phyloP scores from a whole-genome alignment of 2,797 vertebrate genomes.

The Lemur catta region DNA sequence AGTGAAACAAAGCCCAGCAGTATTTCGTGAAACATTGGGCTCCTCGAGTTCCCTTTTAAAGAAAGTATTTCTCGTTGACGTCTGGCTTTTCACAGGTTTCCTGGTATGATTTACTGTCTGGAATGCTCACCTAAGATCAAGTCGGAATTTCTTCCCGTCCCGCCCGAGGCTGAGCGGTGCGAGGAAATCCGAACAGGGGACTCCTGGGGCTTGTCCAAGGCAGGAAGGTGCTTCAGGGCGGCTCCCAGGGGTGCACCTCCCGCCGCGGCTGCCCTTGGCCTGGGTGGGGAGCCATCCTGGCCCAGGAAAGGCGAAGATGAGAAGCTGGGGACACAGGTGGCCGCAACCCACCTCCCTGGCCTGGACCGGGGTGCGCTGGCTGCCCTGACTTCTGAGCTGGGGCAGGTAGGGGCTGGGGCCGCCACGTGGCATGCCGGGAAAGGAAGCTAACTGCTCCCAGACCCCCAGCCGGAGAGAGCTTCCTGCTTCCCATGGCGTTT shows the following conservation, averaged over 20 bases:
- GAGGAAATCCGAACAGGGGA: not conserved
- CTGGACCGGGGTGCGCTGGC: not conserved
- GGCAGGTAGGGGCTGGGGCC: rapidly evolving
- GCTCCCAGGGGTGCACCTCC: too few species aligned
- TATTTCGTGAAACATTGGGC: not conserved
- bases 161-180: rapidly evolving
- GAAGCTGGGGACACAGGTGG: not conserved
- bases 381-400: not conserved
- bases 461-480: rapidly evolving
- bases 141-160: not conserved
- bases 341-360: not conserved
- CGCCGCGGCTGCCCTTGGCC: rapidly evolving
- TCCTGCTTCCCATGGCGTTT: not conserved
- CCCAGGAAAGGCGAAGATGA: not conserved
- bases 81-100: not conserved
- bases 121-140: not conserved
- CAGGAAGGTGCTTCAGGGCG: not conserved
- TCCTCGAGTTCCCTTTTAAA: rapidly evolving
- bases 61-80: not conserved
- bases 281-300: not conserved
- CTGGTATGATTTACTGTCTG: not conserved
- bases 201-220: not conserved
- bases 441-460: not conserved
- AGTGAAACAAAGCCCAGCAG: not conserved
- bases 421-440: rapidly evolving